Percentiles rank a stretch among this genome's conserved stretches.
Conservation (phyloP, 1,140 invertebrate genomes). For the Megathymus violae region DNA sequence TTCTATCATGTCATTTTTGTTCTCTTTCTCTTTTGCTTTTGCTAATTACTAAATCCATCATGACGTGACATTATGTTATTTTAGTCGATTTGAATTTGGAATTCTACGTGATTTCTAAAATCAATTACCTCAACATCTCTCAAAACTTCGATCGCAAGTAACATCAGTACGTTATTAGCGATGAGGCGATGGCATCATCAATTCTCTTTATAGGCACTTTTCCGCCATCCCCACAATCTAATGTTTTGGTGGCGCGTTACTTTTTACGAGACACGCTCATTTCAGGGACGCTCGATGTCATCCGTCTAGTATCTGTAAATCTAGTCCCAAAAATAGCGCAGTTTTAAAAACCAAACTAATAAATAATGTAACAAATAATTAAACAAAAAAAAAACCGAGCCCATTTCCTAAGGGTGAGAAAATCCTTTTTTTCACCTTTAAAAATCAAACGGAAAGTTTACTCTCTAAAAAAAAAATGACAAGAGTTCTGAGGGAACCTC, state of each 20-base stretch:
- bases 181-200: conserved; percentile 56
- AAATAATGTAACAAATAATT: no score
- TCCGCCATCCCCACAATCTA: conserved; percentile 68
- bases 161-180: conserved; percentile 51
- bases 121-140: conserved; percentile 27
- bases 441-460: no score
- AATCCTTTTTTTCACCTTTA: no score
- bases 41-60: neutral
- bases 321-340: neutral
- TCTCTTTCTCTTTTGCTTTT: no score
- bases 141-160: conserved; percentile 25
- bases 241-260: conserved; percentile 59
- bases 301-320: conserved; percentile 13
- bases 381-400: no score
- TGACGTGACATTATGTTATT: no score
- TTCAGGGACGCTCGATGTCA: conserved; percentile 44
- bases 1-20: no score
- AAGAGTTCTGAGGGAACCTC: no score
- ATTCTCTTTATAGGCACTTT: conserved; percentile 73
- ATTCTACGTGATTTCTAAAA: conserved; percentile 2
- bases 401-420: no score
- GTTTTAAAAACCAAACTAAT: no score
- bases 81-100: no score
- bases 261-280: conserved; percentile 76
- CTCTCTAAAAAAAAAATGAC: no score